Evolutionary conservation across 2,888 invertebrate species (phyloP).

Genomic region (Netelia inedita): DNA sequence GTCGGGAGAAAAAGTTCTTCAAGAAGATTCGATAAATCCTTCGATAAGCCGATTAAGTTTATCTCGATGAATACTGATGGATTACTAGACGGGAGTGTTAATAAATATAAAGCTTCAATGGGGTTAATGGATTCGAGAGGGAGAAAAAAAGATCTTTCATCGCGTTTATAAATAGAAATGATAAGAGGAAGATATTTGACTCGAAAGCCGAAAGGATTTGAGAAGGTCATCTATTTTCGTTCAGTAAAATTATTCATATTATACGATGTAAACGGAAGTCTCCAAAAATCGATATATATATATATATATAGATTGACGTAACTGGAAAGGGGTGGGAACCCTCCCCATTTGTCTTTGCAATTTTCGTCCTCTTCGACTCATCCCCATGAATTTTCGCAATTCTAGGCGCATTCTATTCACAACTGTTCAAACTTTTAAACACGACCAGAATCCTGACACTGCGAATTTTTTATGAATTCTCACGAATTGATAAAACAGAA

Average conservation of each 20-base stretch:
- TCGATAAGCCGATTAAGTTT: slow-evolving; percentile 55
- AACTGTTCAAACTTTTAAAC: too few species aligned
- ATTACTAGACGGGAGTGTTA: slow-evolving; percentile 11
- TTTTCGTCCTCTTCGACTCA: too few species aligned
- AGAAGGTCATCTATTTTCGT: slow-evolving; percentile 43
- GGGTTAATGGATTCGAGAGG: slow-evolving; percentile 26
- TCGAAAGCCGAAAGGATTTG: not conserved
- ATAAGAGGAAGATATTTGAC: not conserved
- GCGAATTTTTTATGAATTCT: too few species aligned
- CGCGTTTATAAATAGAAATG: not conserved
- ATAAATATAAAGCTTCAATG: slow-evolving; percentile 10
- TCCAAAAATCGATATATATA: too few species aligned
- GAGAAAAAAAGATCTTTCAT: slow-evolving; percentile 25
- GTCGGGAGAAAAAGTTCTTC: slow-evolving; percentile 14
- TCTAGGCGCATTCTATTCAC: too few species aligned
- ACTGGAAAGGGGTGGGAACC: not conserved
- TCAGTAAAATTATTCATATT: slow-evolving; percentile 33
- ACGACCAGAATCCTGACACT: too few species aligned
- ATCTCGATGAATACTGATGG: slow-evolving; percentile 12
- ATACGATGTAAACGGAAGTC: not conserved
- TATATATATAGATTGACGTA: not conserved
- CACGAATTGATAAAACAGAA: too few species aligned
- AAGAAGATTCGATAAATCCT: slow-evolving; percentile 30
- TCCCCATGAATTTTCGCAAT: too few species aligned
- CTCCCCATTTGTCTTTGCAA: too few species aligned